Conservation (phyloP, 1,140 invertebrate genomes). For the Apolygus lucorum region DNA sequence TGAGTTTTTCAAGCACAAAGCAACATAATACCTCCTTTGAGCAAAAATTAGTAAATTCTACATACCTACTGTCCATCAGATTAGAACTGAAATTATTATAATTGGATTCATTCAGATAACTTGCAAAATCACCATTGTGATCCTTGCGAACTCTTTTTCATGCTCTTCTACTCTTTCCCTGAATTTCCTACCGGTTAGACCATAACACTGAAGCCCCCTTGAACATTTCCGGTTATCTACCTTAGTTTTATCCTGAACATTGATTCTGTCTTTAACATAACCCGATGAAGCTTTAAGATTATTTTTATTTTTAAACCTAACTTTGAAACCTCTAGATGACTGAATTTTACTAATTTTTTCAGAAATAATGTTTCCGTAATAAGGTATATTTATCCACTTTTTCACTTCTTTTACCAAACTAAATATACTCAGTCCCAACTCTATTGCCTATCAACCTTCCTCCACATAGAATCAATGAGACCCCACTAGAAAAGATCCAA, state of each 20-base stretch:
- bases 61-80: neutral
- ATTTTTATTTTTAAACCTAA: neutral
- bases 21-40: neutral
- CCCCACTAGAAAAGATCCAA: too few relatives aligned
- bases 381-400: neutral
- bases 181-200: neutral
- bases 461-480: neutral
- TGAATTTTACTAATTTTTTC: neutral
- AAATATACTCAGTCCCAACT: neutral
- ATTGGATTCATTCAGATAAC: too few relatives aligned
- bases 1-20: neutral
- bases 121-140: neutral
- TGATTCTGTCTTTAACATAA: neutral
- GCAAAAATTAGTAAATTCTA: neutral
- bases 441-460: neutral
- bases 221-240: neutral
- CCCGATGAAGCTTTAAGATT: neutral
- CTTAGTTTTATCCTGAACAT: neutral
- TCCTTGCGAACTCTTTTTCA: neutral
- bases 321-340: neutral
- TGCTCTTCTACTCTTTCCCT: neutral
- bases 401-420: neutral
- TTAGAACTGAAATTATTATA: neutral
- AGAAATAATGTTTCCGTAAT: neutral
- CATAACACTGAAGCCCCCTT: neutral